Evolutionary conservation across 2,888 invertebrate species (phyloP), one percentile per base, ranked within the genome.

Genomic region (Morpho achilles): DNA sequence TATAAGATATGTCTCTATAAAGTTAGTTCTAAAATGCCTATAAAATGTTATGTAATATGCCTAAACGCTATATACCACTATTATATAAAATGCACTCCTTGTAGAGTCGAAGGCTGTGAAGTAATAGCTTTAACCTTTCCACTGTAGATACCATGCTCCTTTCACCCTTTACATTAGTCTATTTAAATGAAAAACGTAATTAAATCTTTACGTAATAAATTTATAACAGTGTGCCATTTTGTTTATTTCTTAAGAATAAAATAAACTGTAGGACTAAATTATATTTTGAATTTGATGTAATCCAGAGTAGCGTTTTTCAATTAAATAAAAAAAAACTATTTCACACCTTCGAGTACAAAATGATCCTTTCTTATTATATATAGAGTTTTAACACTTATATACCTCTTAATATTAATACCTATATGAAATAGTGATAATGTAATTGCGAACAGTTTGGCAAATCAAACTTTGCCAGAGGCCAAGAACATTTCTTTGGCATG

Each of bases 111-210:
- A 80, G 89, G 89, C 89, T 90, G 89, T 90, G 89, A 89, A 77
- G 77, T 82, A 77, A 79, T 83, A 88, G 88, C 89, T 90, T 90
- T 90, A 89, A 89, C 84, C 85, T 83, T 68, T 68, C 78, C 84
- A 79, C 68, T 82, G 77, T 87, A 84, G 80, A 81, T 78, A 84
- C 59, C 76, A 79, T 67, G 47, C 42, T 54, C 56, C 52, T 61
- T 53, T 56, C 67, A 54, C 56, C 52, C 51, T 60, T 52, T 56
- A 41, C 32, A 22, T 46, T 42, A 9, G 41, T 54, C 47, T 48
- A 43, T 41, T 44, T 51, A 45, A 61, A 59, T 62, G 60, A 59
- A 63, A 60, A 65, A 59, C 60, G 54, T 53, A 8, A 42, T 44
- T 7, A 43, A 52, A 10, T 8, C 1, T 2, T n/a, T 32, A 32